Evolutionary conservation across 2,113 vertebrate species (phyloP), one percentile per base, ranked within the genome.

Genomic region (Nerophis lumbriciformis): DNA sequence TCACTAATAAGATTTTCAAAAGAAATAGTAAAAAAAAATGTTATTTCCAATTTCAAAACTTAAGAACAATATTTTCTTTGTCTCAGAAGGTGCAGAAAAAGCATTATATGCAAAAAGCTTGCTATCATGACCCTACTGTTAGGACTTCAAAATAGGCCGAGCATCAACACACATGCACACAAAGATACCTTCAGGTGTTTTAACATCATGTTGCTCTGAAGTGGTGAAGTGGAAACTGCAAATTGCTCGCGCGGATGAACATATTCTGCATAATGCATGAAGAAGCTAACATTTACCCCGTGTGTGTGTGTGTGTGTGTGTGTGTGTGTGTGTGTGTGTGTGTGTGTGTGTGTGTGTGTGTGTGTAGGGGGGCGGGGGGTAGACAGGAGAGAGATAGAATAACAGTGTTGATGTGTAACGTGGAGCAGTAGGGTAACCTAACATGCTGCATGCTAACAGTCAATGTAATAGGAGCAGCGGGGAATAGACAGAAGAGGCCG

Each of bases 241-340:
- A 80, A 76, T 80, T 71, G 75, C 74, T 77, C 72, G 68, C 78
- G 69, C 72, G 60, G 65, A 84, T 72, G 69, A 69, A 71, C 69
- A 66, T 67, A 71, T 48, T 76, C 63, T 72, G 68, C 69, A 76
- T 77, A 68, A 83, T 76, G 79, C 78, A 82, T 78, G 73, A 70
- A 69, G 71, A 66, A 77, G 73, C 57, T 70, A 72, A 75, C 73
- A 77, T 53, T 64, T 72, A 53, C 65, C 61, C 55, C 63, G 4
- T 71, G 59, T 36, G 55, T 63, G 45, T 61, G 48, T 8, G 50
- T 61, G 42, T 36, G 55, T 63, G 45, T 61, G 48, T 8, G 57
- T 59, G 15, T 45, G 48, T 38, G 60, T n/a, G 56, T 35, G 49
- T 28, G 54, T 39, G 53, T 6, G 39, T 19, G 35, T 11, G 13